Conservation (phyloP, 37 sponge, comb jelly and placozoan genomes). For the Beroe forskalii region DNA sequence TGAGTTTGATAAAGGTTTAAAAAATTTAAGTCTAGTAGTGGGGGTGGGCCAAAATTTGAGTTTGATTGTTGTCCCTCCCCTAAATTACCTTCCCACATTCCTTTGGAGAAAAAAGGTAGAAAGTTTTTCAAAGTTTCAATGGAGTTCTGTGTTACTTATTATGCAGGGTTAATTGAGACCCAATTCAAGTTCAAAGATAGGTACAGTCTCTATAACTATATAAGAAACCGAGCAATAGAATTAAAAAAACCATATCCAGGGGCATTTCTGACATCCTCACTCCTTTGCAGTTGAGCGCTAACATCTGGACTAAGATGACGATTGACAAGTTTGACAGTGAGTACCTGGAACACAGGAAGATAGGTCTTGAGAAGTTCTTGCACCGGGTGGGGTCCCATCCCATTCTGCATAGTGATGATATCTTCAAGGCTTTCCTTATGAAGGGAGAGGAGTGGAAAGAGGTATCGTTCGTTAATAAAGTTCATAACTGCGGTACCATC, state of each 20-base stretch:
- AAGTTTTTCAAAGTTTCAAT: constrained; percentile 6
- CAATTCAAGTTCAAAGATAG: too few relatives aligned
- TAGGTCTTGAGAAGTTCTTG: constrained; percentile 58
- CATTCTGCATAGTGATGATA: constrained; percentile 7
- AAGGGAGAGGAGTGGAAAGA: constrained; percentile 50
- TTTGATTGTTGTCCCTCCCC: constrained; percentile 57
- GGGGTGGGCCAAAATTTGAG: constrained; percentile 47
- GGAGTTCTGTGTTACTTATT: too few relatives aligned
- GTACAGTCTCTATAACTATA: too few relatives aligned
- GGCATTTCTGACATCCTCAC: too few relatives aligned
- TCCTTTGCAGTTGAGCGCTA: constrained; percentile 3
- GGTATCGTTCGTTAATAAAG: too few relatives aligned
- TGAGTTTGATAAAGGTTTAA: constrained; percentile 11
- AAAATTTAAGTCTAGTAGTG: neutral
- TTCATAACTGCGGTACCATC: too few relatives aligned
- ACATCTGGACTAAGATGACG: constrained; percentile 57
- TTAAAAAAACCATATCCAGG: too few relatives aligned
- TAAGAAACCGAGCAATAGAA: too few relatives aligned
- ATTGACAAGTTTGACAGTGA: constrained; percentile 58
- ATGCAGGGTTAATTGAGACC: too few relatives aligned
- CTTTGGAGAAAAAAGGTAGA: constrained; percentile 56
- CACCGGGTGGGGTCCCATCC: constrained; percentile 44
- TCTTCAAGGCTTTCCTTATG: constrained; percentile 57
- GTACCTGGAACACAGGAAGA: constrained; percentile 48
- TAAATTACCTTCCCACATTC: constrained; percentile 65